A percentile compares a stretch with the other conserved stretches of the same genome.
phyloP scores from a whole-genome alignment of 92 coral and sea anemone genomes.

The Zoanthus solanderi region DNA sequence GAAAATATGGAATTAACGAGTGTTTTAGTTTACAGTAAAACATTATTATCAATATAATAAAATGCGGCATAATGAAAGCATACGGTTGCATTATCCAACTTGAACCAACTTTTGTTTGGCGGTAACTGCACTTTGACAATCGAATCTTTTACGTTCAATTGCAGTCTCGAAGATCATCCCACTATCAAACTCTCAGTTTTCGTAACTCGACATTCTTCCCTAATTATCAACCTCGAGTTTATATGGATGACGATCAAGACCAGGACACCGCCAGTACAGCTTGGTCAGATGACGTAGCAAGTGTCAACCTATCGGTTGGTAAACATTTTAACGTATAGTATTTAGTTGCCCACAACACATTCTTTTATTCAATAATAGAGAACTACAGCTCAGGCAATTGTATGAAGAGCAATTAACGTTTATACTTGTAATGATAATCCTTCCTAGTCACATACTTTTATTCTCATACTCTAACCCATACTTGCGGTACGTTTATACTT shows the following conservation, averaged over 20 bases:
- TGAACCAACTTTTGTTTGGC: not conserved
- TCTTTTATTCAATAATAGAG: too few species aligned
- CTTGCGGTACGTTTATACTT: too few species aligned
- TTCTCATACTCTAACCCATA: too few species aligned
- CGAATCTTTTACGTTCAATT: not conserved
- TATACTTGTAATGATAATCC: too few species aligned
- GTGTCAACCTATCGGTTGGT: slow-evolving; percentile 78
- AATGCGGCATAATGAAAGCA: too few species aligned
- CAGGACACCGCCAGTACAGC: slow-evolving; percentile 78
- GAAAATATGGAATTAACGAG: too few species aligned
- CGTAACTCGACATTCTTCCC: slow-evolving; percentile 97
- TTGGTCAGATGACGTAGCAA: slow-evolving; percentile 70
- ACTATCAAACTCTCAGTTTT: slow-evolving; percentile 86
- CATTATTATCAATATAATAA: too few species aligned
- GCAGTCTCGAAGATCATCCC: slow-evolving; percentile 70
- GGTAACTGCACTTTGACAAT: not conserved
- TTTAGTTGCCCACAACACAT: too few species aligned
- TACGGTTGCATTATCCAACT: not conserved
- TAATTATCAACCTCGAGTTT: slow-evolving; percentile 93
- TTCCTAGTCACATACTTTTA: too few species aligned
- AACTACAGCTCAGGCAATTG: too few species aligned
- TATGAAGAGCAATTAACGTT: too few species aligned
- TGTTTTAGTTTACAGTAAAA: too few species aligned
- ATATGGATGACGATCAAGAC: slow-evolving; percentile 87
- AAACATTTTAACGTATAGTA: not conserved